Percentiles rank a stretch among this genome's conserved stretches.
phyloP scores from a whole-genome alignment of 1,140 invertebrate species.

The Scaptomyza hsui region DNA sequence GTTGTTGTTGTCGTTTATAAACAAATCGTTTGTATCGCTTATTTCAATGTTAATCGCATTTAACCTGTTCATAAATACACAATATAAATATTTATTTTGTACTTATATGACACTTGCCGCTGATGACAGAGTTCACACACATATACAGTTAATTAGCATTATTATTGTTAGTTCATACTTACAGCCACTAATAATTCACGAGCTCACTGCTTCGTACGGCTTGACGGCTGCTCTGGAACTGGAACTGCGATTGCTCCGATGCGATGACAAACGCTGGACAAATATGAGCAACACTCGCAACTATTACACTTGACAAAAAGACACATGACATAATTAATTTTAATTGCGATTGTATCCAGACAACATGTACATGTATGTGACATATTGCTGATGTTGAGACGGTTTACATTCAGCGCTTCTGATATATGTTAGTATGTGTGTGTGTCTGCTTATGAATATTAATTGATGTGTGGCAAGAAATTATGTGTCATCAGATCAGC shows the following conservation, averaged over 20 bases:
- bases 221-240: slow-evolving; percentile 62
- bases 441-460: slow-evolving; percentile 70
- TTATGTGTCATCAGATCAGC: slow-evolving; percentile 58
- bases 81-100: slow-evolving; percentile 30
- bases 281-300: slow-evolving; percentile 52
- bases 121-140: neutral
- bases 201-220: slow-evolving; percentile 43
- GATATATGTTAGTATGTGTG: slow-evolving; percentile 3
- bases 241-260: slow-evolving; percentile 37
- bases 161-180: slow-evolving; percentile 36
- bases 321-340: slow-evolving; percentile 74
- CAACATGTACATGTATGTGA: neutral
- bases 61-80: slow-evolving; percentile 65
- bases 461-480: slow-evolving; percentile 65
- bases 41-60: slow-evolving; percentile 42
- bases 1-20: slow-evolving; percentile 56
- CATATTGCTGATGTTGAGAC: slow-evolving; percentile 34
- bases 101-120: slow-evolving; percentile 25
- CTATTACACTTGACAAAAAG: slow-evolving; percentile 56
- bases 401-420: slow-evolving; percentile 9
- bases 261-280: slow-evolving; percentile 65
- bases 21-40: slow-evolving; percentile 67
- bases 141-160: slow-evolving; percentile 18
- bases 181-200: slow-evolving; percentile 16
- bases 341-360: slow-evolving; percentile 53